These are phyloP conservation scores for Drosophila mulleri DNA, from an alignment of 2,888 invertebrate genomes.

Conservation along the genomic window DNA sequence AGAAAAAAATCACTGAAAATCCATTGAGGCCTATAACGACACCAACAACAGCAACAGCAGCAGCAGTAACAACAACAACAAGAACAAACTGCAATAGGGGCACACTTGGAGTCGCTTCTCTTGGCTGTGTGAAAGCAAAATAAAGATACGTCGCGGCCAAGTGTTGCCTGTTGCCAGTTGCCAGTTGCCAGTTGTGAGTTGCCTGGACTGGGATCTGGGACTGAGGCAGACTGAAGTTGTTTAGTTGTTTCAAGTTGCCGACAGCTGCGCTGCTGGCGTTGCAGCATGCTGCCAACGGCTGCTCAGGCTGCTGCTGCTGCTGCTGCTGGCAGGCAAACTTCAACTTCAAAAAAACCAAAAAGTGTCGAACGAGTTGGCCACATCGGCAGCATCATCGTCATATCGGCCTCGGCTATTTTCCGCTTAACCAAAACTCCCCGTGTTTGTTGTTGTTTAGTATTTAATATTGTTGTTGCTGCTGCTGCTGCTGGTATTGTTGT, in stretches of 20 bases:
- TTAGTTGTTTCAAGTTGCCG: constrained; percentile 72
- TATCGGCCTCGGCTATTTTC: constrained; percentile 71
- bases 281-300: constrained; percentile 50
- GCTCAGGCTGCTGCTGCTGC: constrained; percentile 44
- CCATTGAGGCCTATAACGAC: constrained; percentile 79
- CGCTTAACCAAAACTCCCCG: constrained; percentile 74
- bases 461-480: constrained; percentile 34
- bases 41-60: constrained; percentile 37
- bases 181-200: constrained; percentile 52
- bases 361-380: constrained; percentile 70
- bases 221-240: constrained; percentile 68
- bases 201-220: constrained; percentile 58
- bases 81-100: constrained; percentile 52
- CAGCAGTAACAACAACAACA: constrained; percentile 32
- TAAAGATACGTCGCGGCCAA: constrained; percentile 78
- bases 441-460: constrained; percentile 40
- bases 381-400: constrained; percentile 71
- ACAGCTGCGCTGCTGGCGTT: constrained; percentile 67
- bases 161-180: constrained; percentile 64
- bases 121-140: constrained; percentile 70
- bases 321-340: constrained; percentile 68
- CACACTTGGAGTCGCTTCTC: constrained; percentile 58
- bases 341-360: constrained; percentile 73
- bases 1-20: constrained; percentile 75
- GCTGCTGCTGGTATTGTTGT: constrained; percentile 11